phyloP scores from a whole-genome alignment of 2,888 invertebrate species.

The Caenorhabditis drosophilae region DNA sequence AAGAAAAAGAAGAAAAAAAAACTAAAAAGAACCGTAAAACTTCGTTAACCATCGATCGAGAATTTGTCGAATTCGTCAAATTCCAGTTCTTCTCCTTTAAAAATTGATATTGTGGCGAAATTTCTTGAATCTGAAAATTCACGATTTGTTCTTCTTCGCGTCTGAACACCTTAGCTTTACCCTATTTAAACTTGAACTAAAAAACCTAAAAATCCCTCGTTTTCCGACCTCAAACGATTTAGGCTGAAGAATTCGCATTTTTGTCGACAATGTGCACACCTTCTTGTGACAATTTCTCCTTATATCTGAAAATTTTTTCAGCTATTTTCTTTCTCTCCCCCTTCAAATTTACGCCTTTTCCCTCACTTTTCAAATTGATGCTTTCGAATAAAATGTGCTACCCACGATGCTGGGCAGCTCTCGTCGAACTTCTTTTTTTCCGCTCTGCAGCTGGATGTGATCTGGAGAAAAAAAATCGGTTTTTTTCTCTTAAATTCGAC shows the following conservation, averaged over 20 bases:
- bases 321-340: too few species aligned
- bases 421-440: slow-evolving; percentile 38
- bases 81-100: too few species aligned
- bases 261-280: slow-evolving; percentile 58
- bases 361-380: slow-evolving; percentile 56
- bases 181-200: too few species aligned
- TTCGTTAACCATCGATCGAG: slow-evolving; percentile 6
- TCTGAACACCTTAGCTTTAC: too few species aligned
- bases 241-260: slow-evolving; percentile 36
- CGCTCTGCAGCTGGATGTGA: slow-evolving; percentile 24
- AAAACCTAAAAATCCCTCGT: too few species aligned
- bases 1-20: too few species aligned
- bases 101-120: neutral
- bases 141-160: too few species aligned
- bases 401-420: slow-evolving; percentile 53
- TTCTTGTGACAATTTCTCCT: slow-evolving; percentile 51
- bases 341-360: neutral
- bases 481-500: neutral
- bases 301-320: slow-evolving; percentile 48
- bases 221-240: too few species aligned
- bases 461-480: slow-evolving; percentile 15
- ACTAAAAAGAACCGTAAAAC: slow-evolving; percentile 28
- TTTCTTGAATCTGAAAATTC: neutral
- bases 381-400: slow-evolving; percentile 62
- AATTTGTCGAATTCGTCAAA: too few species aligned